Evolutionary conservation across 2,797 vertebrate genomes (phyloP).

Genomic region (Thunnus albacares): DNA sequence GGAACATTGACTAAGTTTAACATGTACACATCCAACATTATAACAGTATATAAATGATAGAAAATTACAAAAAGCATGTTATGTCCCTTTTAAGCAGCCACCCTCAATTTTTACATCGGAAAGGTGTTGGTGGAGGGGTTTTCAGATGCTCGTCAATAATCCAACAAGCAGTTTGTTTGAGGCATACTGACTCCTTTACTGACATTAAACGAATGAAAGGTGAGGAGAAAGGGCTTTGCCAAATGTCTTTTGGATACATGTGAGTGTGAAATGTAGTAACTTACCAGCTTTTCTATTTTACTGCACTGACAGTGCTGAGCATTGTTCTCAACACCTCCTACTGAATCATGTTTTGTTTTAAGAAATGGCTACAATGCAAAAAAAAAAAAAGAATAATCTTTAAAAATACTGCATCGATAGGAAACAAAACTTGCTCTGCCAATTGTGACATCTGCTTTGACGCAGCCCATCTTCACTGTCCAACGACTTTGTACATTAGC

Average conservation of each 20-base stretch:
- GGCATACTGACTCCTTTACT: no score
- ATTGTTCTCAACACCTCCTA: background rate
- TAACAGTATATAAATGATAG: no score
- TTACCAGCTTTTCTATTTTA: background rate
- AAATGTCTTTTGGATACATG: background rate
- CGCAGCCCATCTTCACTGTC: slow-evolving; percentile 4
- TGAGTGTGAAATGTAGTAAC: background rate
- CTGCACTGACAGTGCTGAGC: background rate
- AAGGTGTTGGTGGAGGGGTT: no score
- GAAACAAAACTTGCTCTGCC: background rate
- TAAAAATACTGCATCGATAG: background rate
- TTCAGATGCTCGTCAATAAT: no score
- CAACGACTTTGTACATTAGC: slow-evolving; percentile 4
- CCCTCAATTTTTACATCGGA: no score
- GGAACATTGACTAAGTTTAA: no score
- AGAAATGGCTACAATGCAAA: background rate
- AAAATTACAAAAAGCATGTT: no score
- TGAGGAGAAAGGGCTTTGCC: background rate
- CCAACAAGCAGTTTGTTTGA: no score
- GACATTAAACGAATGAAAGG: no score
- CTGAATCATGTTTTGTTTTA: background rate
- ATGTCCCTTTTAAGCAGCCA: no score
- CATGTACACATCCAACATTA: no score
- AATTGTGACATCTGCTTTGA: slow-evolving; percentile 10
- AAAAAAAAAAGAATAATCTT: background rate